Evolutionary conservation across 2,113 vertebrate genomes (phyloP).

Genomic region (Porphyrio hochstetteri): DNA sequence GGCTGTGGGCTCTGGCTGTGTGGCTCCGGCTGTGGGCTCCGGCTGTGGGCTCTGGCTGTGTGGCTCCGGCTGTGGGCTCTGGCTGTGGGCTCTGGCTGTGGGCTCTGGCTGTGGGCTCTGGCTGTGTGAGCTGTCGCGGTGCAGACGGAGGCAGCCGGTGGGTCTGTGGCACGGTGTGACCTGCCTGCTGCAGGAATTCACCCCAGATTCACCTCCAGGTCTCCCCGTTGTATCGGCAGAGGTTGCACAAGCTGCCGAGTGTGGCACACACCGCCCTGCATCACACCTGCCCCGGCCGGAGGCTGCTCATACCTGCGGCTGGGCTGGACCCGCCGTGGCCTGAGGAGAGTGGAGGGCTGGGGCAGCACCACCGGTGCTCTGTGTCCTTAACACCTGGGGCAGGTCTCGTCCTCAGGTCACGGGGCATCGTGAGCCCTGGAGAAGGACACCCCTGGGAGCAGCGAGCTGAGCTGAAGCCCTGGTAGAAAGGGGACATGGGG

Average conservation of each 20-base stretch:
- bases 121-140: not conserved
- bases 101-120: not conserved
- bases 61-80: no score
- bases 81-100: no score
- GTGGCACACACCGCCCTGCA: not conserved
- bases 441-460: not conserved
- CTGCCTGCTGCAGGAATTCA: not conserved
- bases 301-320: not conserved
- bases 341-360: not conserved
- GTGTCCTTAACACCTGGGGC: accelerated
- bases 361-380: accelerated
- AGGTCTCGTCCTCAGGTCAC: not conserved
- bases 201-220: not conserved
- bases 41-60: no score
- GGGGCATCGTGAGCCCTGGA: not conserved
- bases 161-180: not conserved
- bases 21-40: no score
- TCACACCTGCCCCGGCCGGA: accelerated
- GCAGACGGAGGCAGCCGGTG: accelerated
- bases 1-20: no score
- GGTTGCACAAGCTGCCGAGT: not conserved
- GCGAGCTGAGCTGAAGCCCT: not conserved
- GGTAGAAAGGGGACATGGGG: not conserved
- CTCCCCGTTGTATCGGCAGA: not conserved
- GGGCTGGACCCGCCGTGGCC: not conserved